Percentiles rank a stretch among this genome's conserved stretches.
Evolutionary conservation across 2,888 invertebrate genomes (phyloP).

Genomic region (Catocala sponsa): DNA sequence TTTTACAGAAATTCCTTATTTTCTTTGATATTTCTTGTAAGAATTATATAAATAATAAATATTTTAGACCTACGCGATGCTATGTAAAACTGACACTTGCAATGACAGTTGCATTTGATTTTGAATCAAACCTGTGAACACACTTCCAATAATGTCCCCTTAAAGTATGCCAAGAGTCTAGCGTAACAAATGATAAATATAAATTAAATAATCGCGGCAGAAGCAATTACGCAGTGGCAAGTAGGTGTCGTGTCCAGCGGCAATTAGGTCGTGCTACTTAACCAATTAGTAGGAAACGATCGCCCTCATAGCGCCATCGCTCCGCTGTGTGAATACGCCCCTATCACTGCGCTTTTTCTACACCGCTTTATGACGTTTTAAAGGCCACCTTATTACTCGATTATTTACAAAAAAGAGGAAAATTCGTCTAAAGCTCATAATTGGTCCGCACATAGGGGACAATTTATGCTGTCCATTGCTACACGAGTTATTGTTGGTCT

Average conservation of each 20-base stretch:
- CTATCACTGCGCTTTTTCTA: conserved; percentile 81
- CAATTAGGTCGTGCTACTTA: conserved; percentile 84
- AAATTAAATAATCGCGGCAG: conserved; percentile 45
- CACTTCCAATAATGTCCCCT: too few relatives aligned
- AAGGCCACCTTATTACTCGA: conserved; percentile 82
- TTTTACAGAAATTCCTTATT: too few relatives aligned
- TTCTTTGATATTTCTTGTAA: too few relatives aligned
- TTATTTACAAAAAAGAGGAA: conserved; percentile 77
- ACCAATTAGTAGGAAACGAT: conserved; percentile 86
- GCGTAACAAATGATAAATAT: conserved; percentile 27
- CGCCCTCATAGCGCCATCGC: conserved; percentile 76
- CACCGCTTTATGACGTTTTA: conserved; percentile 84
- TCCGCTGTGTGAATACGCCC: conserved; percentile 82
- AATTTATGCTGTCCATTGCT: conserved; percentile 77
- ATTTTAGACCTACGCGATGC: too few relatives aligned
- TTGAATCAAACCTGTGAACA: too few relatives aligned
- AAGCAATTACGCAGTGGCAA: conserved; percentile 45
- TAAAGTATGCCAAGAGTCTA: neutral
- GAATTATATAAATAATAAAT: too few relatives aligned
- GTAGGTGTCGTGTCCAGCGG: conserved; percentile 74
- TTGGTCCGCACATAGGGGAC: conserved; percentile 81
- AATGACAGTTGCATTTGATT: too few relatives aligned
- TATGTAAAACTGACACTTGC: too few relatives aligned
- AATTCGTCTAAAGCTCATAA: conserved; percentile 65
- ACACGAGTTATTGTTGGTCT: conserved; percentile 76